Conservation (phyloP, 1,140 invertebrate genomes). For the Anastatus disparis region DNA sequence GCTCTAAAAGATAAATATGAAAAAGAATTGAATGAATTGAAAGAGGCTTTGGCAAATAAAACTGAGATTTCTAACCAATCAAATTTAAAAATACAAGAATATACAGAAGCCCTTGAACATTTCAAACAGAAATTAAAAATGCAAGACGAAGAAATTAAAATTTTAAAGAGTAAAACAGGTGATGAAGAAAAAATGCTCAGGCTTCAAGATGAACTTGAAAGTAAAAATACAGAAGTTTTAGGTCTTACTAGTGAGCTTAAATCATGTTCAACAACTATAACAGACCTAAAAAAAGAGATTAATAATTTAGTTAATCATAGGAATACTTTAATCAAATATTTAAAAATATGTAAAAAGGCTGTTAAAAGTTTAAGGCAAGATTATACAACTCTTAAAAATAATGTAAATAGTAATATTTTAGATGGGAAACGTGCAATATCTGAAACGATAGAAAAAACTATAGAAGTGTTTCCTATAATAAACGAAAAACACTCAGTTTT, state of each 20-base stretch:
- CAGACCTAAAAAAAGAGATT: slow-evolving; percentile 48
- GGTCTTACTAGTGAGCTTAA: slow-evolving; percentile 47
- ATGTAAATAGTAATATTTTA: slow-evolving; percentile 31
- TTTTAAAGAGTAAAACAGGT: slow-evolving; percentile 33
- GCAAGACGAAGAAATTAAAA: slow-evolving; percentile 43
- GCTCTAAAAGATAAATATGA: slow-evolving; percentile 42
- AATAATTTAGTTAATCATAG: slow-evolving; percentile 46
- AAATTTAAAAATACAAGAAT: slow-evolving; percentile 47
- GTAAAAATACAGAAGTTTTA: slow-evolving; percentile 46
- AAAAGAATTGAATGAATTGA: slow-evolving; percentile 49
- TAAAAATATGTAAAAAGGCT: slow-evolving; percentile 44
- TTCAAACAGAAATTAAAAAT: slow-evolving; percentile 44
- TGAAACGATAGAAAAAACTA: slow-evolving; percentile 26
- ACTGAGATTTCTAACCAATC: slow-evolving; percentile 47
- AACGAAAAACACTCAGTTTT: slow-evolving; percentile 38
- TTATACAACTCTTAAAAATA: slow-evolving; percentile 42
- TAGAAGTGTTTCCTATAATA: slow-evolving; percentile 21
- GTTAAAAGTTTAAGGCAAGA: slow-evolving; percentile 43
- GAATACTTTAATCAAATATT: slow-evolving; percentile 46
- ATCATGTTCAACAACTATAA: slow-evolving; percentile 44
- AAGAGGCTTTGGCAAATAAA: slow-evolving; percentile 43
- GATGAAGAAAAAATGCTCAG: slow-evolving; percentile 26
- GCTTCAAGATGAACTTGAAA: slow-evolving; percentile 47
- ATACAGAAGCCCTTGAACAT: slow-evolving; percentile 43
- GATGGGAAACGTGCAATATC: slow-evolving; percentile 18